Base-by-base conservation (phyloP, 2,888 invertebrate species). In the Acleris emargana region DNA sequence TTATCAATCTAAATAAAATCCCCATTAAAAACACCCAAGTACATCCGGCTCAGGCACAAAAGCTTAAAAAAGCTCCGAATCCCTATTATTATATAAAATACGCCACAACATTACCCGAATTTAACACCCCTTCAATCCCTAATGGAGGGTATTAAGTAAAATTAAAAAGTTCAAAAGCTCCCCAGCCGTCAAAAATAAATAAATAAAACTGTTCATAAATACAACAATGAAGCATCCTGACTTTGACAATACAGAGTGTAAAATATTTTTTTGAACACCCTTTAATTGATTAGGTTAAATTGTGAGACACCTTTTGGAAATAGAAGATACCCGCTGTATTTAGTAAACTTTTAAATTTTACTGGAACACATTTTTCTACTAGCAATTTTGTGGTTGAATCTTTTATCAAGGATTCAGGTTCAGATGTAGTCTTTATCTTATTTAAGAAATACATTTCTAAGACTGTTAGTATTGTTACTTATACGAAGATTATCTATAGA, bases 81-180 rank as follows among this genome's bases (percentile, higher is more conserved):
- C 50, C 54, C 55, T 60, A 64, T 64, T 64, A 64, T 61, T 70
- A 63, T 67, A 66, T 67, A 69, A 69, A 74, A 72, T 72, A 70
- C 63, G 72, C 75, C 77, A 76, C 74, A 76, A 74, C 71, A 70
- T 70, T 71, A 71, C 68, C 72, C 64, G 71, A 68, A 69, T 70
- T 68, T 68, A 71, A 75, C 71, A 71, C 69, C 74, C 73, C 72
- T 74, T 74, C 73, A 70, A 75, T 72, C 72, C 72, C 64, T 67
- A 71, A 69, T 68, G 68, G 68, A 52, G 58, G 67, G 63, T 71
- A 72, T 76, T 75, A 75, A 71, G 70, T 64, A 68, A 73, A 71
- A 72, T 79, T 78, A 73, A 77, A 78, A 78, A 73, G 72, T 73
- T 72, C 22, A 43, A 55, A 49, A 57, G 57, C 73, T 72, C 76